These are phyloP conservation scores for Eurytemora carolleeae DNA, from an alignment of 1,140 invertebrate species.

Conservation along the genomic window DNA sequence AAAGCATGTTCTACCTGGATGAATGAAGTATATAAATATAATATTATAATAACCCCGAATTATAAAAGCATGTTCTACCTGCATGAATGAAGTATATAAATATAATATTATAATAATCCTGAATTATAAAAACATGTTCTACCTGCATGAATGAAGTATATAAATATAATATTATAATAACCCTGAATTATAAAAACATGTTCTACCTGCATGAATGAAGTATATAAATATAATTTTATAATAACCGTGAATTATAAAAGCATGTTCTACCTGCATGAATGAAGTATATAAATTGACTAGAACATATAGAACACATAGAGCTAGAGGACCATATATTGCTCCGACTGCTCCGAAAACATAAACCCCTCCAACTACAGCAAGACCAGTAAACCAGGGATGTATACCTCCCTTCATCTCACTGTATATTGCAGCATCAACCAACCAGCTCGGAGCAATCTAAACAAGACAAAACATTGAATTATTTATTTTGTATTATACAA, in stretches of 20 bases:
- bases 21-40: no score
- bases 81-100: no score
- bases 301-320: constrained; percentile 7
- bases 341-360: constrained; percentile 11
- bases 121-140: no score
- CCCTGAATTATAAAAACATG: neutral
- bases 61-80: no score
- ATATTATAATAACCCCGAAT: no score
- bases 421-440: constrained; percentile 14
- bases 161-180: no score
- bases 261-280: constrained; percentile 3
- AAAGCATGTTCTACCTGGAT: no score
- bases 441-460: constrained; percentile 5
- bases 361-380: constrained; percentile 9
- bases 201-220: constrained; percentile 2
- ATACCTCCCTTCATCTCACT: constrained; percentile 7
- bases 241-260: neutral
- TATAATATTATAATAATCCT: no score
- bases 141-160: no score
- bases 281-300: constrained; percentile 5
- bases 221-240: no score
- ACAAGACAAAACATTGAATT: no score
- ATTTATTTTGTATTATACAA: no score
- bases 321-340: constrained; percentile 14
- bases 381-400: constrained; percentile 14